Base-by-base conservation (phyloP, 2,888 invertebrate genomes). In the Synergus japonicus region DNA sequence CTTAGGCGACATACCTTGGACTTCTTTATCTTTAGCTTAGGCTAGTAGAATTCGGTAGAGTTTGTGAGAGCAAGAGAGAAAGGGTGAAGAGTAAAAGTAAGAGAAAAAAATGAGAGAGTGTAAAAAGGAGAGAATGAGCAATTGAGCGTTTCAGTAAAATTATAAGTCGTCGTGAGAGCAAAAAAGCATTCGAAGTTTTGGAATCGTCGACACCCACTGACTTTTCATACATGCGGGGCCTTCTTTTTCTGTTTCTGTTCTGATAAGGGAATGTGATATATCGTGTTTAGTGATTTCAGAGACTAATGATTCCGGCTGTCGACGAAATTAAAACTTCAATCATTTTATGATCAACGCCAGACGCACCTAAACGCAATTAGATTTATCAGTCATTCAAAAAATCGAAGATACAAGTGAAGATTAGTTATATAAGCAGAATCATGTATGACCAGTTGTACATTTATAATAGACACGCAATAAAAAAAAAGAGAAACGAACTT, bases 401-500 rank as follows among this genome's bases (percentile, higher is more conserved):
- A 83, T 79, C 78, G 82, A 43, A 77, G 44, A 77, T 43, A 37
- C 46, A 63, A 81, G 82, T 84, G 83, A 78, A 76, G 64, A 83
- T 83, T 84, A 86, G 88, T 85, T 84, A 86, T 79, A 81, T 90
- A 90, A 89, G 87, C 87, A 89, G 85, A 89, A 88, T 87, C 86
- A 89, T 90, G 90, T 90, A 89, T 90, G 86, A 88, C 87, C 86
- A 91, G 90, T 90, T 91, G 91, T 91, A 91, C 90, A 91, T 91
- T 91, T 91, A 91, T 91, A 91, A 90, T 91, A 91, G 91, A 88
- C 84, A 88, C 86, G 87, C 87, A 89, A 89, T 87, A 88, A 87
- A 87, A 85, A 87, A 83, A 82, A 54, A 85, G 80, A 83, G 66
- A 54, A 73, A 73, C 37, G 10, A 41, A 37, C 12, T 41, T 73